Conservation (phyloP, 1,140 invertebrate genomes). For the Stegodyphus dumicola region DNA sequence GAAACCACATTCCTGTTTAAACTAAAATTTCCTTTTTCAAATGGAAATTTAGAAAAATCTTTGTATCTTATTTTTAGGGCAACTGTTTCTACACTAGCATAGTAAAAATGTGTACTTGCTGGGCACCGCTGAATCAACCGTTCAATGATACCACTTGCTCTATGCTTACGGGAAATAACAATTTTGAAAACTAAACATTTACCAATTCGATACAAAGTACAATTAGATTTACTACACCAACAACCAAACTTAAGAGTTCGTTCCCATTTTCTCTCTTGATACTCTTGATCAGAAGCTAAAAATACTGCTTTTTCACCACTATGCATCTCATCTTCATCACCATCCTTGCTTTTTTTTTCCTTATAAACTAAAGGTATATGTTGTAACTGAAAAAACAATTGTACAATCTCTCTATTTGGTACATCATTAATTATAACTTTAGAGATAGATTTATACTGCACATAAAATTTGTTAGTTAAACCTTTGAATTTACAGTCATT, state of each 20-base stretch:
- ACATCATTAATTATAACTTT: slow-evolving; percentile 24
- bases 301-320: not conserved
- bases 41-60: slow-evolving; percentile 10
- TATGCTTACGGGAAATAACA: not conserved
- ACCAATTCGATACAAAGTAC: slow-evolving; percentile 7
- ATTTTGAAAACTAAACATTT: slow-evolving; percentile 42
- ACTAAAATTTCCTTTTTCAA: not conserved
- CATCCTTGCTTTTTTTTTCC: slow-evolving; percentile 22
- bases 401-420: slow-evolving; percentile 3
- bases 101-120: slow-evolving; percentile 24
- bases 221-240: slow-evolving; percentile 12
- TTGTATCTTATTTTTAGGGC: not conserved
- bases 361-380: slow-evolving; percentile 30
- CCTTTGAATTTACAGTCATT: not conserved
- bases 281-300: slow-evolving; percentile 51
- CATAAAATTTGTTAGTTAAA: slow-evolving; percentile 20
- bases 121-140: slow-evolving; percentile 39
- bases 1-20: not conserved
- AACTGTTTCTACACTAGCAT: not conserved
- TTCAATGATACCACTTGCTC: slow-evolving; percentile 38
- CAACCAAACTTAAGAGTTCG: slow-evolving; percentile 38
- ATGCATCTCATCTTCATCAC: slow-evolving; percentile 13
- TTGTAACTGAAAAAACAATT: slow-evolving; percentile 23
- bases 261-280: slow-evolving; percentile 47
- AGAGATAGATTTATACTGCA: slow-evolving; percentile 32